A percentile compares a stretch with the other conserved stretches of the same genome.
Evolutionary conservation across 2,888 invertebrate species (phyloP).

Genomic region (Diaperis boleti): DNA sequence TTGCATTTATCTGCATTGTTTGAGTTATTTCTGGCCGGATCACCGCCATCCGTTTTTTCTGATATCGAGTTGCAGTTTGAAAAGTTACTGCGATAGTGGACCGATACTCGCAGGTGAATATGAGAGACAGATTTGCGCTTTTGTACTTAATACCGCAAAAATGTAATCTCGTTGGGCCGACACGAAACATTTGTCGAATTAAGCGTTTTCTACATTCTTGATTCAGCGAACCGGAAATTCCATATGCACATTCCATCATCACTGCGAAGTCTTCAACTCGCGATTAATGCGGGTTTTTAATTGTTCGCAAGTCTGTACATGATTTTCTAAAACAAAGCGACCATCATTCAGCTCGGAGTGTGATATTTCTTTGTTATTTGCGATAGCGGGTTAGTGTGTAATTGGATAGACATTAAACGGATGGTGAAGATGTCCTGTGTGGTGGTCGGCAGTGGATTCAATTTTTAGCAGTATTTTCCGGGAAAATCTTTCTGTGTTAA

Average conservation of each 20-base stretch:
- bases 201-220: constrained; percentile 63
- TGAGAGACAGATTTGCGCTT: constrained; percentile 42
- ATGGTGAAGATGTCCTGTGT: constrained; percentile 5
- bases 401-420: constrained; percentile 17
- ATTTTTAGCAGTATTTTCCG: too few relatives aligned
- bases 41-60: constrained; percentile 21
- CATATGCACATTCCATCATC: constrained; percentile 65
- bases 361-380: constrained; percentile 39
- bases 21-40: constrained; percentile 45
- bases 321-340: constrained; percentile 48
- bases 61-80: constrained; percentile 15
- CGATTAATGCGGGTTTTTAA: constrained; percentile 60
- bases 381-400: constrained; percentile 18
- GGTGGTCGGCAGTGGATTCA: neutral
- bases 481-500: too few relatives aligned
- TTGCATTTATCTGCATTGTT: constrained; percentile 49
- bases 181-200: constrained; percentile 62
- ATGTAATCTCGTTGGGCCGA: constrained; percentile 57
- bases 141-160: constrained; percentile 58
- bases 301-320: constrained; percentile 52
- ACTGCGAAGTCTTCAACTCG: constrained; percentile 56
- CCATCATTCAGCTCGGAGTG: constrained; percentile 31
- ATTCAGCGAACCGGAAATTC: constrained; percentile 63
- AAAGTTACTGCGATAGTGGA: constrained; percentile 7
- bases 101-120: constrained; percentile 10